phyloP scores from a whole-genome alignment of 2,797 vertebrate genomes.

The Rhyacichthys aspro region DNA sequence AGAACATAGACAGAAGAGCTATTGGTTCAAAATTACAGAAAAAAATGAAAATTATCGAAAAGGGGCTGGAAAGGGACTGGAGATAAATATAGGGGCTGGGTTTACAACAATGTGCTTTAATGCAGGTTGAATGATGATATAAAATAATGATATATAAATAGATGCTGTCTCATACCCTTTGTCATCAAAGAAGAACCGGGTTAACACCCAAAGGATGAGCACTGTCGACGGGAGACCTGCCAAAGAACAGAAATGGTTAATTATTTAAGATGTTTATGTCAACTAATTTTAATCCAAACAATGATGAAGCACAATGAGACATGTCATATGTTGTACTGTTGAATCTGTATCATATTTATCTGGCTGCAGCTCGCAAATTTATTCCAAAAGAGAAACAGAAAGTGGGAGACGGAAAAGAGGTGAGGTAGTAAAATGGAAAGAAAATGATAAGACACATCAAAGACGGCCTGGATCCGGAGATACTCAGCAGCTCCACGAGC shows the following conservation, averaged over 20 bases:
- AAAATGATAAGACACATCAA: slow-evolving; percentile 32
- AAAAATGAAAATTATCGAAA: too few relatives aligned
- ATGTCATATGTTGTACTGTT: slow-evolving; percentile 10
- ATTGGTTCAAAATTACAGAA: too few relatives aligned
- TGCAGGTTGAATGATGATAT: background rate
- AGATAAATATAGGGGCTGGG: too few relatives aligned
- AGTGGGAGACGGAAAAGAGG: slow-evolving; percentile 17
- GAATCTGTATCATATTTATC: slow-evolving; percentile 16
- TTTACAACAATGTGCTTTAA: background rate
- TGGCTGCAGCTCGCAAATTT: slow-evolving; percentile 4
- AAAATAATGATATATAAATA: background rate
- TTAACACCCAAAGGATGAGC: slow-evolving; percentile 84
- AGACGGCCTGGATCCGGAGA: slow-evolving; percentile 6
- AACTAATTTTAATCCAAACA: slow-evolving; percentile 11
- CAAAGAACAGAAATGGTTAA: slow-evolving; percentile 39
- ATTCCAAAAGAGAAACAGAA: slow-evolving; percentile 21
- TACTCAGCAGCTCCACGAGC: background rate
- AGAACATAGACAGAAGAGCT: too few relatives aligned
- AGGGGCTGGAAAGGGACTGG: too few relatives aligned
- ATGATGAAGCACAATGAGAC: background rate
- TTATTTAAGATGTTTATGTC: slow-evolving; percentile 24
- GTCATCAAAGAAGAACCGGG: slow-evolving; percentile 84
- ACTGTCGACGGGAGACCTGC: slow-evolving; percentile 84
- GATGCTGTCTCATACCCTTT: slow-evolving; percentile 71
- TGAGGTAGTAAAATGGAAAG: slow-evolving; percentile 7